phyloP scores from a whole-genome alignment of 2,888 invertebrate genomes.

The Epirrhoe tristata region DNA sequence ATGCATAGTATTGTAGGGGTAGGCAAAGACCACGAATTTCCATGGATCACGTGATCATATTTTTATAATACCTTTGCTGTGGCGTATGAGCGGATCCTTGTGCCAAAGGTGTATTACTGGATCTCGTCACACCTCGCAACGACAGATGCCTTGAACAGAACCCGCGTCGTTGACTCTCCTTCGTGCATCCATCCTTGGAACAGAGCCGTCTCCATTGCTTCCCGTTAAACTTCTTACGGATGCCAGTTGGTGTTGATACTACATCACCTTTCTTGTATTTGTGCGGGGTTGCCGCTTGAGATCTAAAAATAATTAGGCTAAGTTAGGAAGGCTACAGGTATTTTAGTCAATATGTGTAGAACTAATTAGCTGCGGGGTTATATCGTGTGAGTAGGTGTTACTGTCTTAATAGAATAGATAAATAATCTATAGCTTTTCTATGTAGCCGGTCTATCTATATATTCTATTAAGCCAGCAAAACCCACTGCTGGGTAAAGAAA shows the following conservation, averaged over 20 bases:
- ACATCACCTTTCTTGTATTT: constrained; percentile 99
- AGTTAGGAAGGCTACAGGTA: too few relatives aligned
- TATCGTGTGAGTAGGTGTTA: too few relatives aligned
- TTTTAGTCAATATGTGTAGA: too few relatives aligned
- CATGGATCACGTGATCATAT: too few relatives aligned
- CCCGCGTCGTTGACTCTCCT: constrained; percentile 98
- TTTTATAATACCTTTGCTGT: constrained; percentile 69
- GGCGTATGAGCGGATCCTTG: constrained; percentile 76
- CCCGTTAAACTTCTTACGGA: constrained; percentile 99
- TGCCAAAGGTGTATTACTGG: constrained; percentile 76
- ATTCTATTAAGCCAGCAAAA: too few relatives aligned
- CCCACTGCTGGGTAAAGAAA: too few relatives aligned
- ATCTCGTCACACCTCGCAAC: constrained; percentile 89
- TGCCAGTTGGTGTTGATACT: constrained; percentile 96
- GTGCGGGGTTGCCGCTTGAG: constrained; percentile 97
- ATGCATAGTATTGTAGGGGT: too few relatives aligned
- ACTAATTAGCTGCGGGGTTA: too few relatives aligned
- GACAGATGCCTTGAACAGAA: constrained; percentile 98
- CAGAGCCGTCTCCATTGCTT: constrained; percentile 99
- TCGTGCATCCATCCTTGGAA: constrained; percentile 96
- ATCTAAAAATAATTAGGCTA: constrained; percentile 77
- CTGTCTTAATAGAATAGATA: too few relatives aligned
- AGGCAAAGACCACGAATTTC: too few relatives aligned
- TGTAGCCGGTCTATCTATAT: too few relatives aligned
- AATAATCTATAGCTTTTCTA: too few relatives aligned